Percentiles rank a stretch among this genome's conserved stretches.
These are phyloP conservation scores for Oncorhynchus masou DNA, from an alignment of 2,113 vertebrate species.

Conservation along the genomic window DNA sequence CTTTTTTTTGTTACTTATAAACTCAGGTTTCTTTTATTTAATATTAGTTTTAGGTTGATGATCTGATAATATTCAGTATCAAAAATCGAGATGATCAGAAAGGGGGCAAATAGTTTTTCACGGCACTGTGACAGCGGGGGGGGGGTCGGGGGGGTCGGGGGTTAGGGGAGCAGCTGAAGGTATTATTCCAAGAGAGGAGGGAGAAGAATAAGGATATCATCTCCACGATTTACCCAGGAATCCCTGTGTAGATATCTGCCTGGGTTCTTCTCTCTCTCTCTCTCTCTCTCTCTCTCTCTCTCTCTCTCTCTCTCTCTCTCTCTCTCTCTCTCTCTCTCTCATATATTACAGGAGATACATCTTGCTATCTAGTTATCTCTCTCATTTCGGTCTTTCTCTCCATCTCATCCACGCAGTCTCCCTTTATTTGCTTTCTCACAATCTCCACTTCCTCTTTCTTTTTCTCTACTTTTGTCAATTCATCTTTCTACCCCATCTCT, in stretches of 20 bases:
- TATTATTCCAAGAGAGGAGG: conserved; percentile 32
- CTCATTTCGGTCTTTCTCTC: not conserved
- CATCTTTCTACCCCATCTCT: too few species aligned
- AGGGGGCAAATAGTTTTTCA: conserved; percentile 3
- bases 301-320: conserved; percentile 3
- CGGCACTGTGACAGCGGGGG: not conserved
- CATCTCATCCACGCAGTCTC: not conserved
- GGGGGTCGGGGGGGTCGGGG: not conserved
- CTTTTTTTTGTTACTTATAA: too few species aligned
- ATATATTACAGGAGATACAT: not conserved
- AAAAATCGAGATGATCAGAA: not conserved
- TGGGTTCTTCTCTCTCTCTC: not conserved
- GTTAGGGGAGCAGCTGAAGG: conserved; percentile 1
- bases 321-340: conserved; percentile 8
- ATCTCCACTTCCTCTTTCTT: not conserved
- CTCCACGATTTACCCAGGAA: conserved; percentile 43
- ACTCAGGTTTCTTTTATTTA: too few species aligned
- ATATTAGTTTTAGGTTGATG: too few species aligned
- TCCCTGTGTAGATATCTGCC: conserved; percentile 35
- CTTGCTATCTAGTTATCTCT: not conserved
- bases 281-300: too few species aligned
- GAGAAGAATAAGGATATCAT: conserved; percentile 46
- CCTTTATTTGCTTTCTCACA: not conserved
- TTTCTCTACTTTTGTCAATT: not conserved
- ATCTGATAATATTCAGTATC: too few species aligned